Conservation (phyloP, 1,140 invertebrate species). For the Aphelenchoides fujianensis region DNA sequence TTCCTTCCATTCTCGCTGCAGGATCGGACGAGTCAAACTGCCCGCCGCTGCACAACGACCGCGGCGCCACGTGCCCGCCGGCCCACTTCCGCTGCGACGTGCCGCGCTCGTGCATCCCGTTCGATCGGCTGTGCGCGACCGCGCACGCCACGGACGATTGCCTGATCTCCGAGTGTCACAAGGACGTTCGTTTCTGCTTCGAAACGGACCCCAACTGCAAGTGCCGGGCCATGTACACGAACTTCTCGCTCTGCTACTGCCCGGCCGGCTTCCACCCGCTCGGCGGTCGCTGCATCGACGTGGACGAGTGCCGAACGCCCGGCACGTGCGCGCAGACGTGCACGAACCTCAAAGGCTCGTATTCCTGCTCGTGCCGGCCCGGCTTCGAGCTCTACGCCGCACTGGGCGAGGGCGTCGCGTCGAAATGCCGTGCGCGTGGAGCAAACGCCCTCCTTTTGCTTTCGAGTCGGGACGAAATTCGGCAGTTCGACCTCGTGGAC, state of each 20-base stretch:
- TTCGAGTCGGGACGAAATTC: slow-evolving; percentile 3
- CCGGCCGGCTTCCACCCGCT: not conserved
- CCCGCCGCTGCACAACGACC: not conserved
- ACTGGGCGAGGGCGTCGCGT: not conserved
- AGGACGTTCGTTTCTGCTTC: not conserved
- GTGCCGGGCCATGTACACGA: not conserved
- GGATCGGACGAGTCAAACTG: slow-evolving; percentile 2
- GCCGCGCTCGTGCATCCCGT: not conserved
- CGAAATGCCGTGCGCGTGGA: not conserved
- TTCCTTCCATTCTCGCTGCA: not conserved
- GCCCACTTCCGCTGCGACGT: not conserved
- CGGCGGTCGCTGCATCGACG: not conserved
- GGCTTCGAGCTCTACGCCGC: not conserved
- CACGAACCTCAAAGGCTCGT: not conserved
- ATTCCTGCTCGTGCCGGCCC: not conserved
- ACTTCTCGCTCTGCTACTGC: not conserved
- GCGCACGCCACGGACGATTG: not conserved
- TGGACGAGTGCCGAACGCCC: not conserved
- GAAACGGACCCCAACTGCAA: not conserved
- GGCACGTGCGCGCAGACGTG: slow-evolving; percentile 7
- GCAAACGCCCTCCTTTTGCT: not conserved
- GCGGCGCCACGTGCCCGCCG: not conserved
- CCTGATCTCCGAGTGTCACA: not conserved
- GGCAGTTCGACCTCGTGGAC: not conserved
- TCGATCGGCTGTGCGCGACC: not conserved